Evolutionary conservation across 2,113 vertebrate species (phyloP).

Genomic region (Chaetops frenatus): DNA sequence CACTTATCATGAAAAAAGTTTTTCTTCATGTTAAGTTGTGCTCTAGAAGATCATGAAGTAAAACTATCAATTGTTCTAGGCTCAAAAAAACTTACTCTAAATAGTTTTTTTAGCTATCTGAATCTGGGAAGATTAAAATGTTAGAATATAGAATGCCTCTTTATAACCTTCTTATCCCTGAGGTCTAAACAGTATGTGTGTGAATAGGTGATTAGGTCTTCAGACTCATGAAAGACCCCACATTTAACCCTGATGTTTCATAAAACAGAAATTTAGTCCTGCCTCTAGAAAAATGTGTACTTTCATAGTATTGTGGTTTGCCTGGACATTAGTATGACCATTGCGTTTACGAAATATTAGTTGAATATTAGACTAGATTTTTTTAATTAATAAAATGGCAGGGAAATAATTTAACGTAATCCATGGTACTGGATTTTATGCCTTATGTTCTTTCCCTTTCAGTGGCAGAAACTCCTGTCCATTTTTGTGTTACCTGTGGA

Average conservation of each 20-base stretch:
- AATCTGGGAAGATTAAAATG: neutral
- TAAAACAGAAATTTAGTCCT: neutral
- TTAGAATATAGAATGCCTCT: neutral
- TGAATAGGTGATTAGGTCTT: neutral
- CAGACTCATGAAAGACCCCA: neutral
- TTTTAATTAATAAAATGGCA: neutral
- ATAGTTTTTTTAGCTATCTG: neutral
- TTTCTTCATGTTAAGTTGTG: neutral
- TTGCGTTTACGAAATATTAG: neutral
- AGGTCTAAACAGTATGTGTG: neutral
- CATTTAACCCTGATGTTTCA: neutral
- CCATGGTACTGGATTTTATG: neutral
- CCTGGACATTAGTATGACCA: neutral
- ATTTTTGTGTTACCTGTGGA: neutral
- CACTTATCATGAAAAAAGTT: neutral
- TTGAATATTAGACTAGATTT: neutral
- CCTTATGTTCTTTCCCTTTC: neutral
- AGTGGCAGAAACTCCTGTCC: neutral
- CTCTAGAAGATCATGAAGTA: neutral
- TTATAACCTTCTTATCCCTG: neutral
- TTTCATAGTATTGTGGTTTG: neutral
- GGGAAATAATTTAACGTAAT: neutral
- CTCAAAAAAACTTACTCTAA: neutral
- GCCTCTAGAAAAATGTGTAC: neutral
- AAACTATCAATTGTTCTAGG: neutral